phyloP scores from a whole-genome alignment of 2,888 invertebrate species.

The Epinotia brunnichana region DNA sequence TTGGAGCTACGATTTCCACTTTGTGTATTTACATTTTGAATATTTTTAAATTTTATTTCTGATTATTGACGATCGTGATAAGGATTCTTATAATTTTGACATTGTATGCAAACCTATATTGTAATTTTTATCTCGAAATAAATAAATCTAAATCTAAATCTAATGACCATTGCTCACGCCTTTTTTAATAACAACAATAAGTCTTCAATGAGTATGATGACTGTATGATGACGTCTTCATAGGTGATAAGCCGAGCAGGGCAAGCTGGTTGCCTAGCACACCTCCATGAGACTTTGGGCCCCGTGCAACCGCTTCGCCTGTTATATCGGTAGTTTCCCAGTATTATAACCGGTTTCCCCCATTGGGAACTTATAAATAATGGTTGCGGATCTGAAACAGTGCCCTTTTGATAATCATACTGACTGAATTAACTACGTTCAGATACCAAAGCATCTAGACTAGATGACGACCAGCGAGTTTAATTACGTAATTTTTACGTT shows the following conservation, averaged over 20 bases:
- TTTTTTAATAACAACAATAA: not conserved
- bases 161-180: too few relatives aligned
- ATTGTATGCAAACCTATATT: too few relatives aligned
- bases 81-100: too few relatives aligned
- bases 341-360: slow-evolving; percentile 33
- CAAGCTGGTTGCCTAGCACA: slow-evolving; percentile 32
- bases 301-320: slow-evolving; percentile 7
- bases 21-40: too few relatives aligned
- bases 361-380: slow-evolving; percentile 6
- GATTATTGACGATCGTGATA: too few relatives aligned
- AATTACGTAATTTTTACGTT: too few relatives aligned
- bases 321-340: slow-evolving; percentile 36
- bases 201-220: slow-evolving; percentile 26
- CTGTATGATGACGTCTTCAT: slow-evolving; percentile 53
- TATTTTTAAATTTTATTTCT: too few relatives aligned
- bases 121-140: too few relatives aligned
- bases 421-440: not conserved
- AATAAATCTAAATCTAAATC: too few relatives aligned
- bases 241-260: not conserved
- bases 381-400: slow-evolving; percentile 25
- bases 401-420: not conserved
- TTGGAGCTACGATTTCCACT: too few relatives aligned
- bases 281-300: slow-evolving; percentile 19
- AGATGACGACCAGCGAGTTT: too few relatives aligned
- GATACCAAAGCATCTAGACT: not conserved